Base-by-base conservation (phyloP, 2,797 vertebrate genomes). In the Morus bassanus region DNA sequence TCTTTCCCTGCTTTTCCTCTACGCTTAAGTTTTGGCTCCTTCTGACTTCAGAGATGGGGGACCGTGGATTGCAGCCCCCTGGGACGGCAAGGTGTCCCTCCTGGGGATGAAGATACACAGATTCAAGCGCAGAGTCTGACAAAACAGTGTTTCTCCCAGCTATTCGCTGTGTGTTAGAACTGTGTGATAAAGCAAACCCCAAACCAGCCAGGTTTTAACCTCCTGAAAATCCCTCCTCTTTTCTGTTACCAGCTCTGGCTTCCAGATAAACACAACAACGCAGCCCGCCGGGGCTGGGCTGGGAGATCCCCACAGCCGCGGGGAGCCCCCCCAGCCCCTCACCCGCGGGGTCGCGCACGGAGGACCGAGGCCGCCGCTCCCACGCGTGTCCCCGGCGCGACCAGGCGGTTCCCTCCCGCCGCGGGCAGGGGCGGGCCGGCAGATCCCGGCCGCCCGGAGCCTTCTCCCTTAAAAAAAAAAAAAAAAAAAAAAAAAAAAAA, bases 391-490 rank as follows among this genome's bases (percentile, higher is more conserved):
- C 83, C 75, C 77, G 39, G 28, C 27, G n/a, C 72, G 37, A 19
- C 22, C 76, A 45, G 65, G 67, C 89, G 72, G 18, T 30, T 65
- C 56, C 85, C 39, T 8, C 41, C 31, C 50, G 76, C 82, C 67
- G 30, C 65, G 79, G 64, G 80, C 64, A 72, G 43, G 81, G 86
- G 46, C 25, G 89, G 60, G 82, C 10, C 56, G 50, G 81, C 54
- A 53, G 33, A 72, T 65, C 78, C 65, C 73, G 56, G 90, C 86
- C 48, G 91, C 56, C 61, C 89, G 86, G 68, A 81, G 83, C 83
- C 86, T 76, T 72, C 69, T 75, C 41, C 87, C 93, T 88, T 75
- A 31, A 90, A 88, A 72, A 75, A 85, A 41, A 41, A n/a, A n/a
- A 41, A 41, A 41, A 15, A 41, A 41, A 15, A 15, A 41, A 41